Base-by-base conservation (phyloP, 2,888 invertebrate species). In the Oscheius sp. region DNA sequence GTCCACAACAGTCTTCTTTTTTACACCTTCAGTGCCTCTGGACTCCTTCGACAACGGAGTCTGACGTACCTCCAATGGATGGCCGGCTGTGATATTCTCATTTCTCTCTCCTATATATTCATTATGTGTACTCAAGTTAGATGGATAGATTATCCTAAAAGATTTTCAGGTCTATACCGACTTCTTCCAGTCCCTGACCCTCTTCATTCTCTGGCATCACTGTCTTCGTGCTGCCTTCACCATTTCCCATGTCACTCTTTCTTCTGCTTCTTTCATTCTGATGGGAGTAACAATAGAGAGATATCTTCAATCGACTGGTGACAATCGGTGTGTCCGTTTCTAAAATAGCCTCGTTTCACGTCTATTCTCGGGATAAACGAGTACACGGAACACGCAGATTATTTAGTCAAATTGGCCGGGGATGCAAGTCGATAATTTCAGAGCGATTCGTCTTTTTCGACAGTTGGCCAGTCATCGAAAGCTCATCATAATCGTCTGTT, bases 211-310 rank as follows among this genome's bases (percentile, higher is more conserved):
- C 12, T 83, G 83, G 83, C 82, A 83, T 65, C 64, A 78, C 12
- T 82, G 73, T 56, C 72, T 82, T 8, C 72, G 75, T 24, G 57
- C 75, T n/a, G 81, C 82, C 2, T 83, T 82, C 68, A 82, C 83
- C 24, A 72, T 83, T 14, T 83, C 83, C 8, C 78, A 83, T 67
- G 77, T 83, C 62, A 82, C 82, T 2, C 65, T 83, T 51, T 79
- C 80, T 17, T 75, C 74, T 24, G 75, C 78, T 1, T 82, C 82
- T 4, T 83, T 81, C 63, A 76, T 83, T 28, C 78, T 83, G 20
- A 82, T 83, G 75, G 80, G 80, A 1, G 83, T 81, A 22, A 81
- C 83, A 2, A 75, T 83, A 24, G 83, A 83, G 50, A 47, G 83
- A 69, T 83, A 83, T 67, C 76, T 83, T 22, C 82, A 83, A 64